Conservation (phyloP, 2,888 invertebrate species). For the Argyresthia albistria region DNA sequence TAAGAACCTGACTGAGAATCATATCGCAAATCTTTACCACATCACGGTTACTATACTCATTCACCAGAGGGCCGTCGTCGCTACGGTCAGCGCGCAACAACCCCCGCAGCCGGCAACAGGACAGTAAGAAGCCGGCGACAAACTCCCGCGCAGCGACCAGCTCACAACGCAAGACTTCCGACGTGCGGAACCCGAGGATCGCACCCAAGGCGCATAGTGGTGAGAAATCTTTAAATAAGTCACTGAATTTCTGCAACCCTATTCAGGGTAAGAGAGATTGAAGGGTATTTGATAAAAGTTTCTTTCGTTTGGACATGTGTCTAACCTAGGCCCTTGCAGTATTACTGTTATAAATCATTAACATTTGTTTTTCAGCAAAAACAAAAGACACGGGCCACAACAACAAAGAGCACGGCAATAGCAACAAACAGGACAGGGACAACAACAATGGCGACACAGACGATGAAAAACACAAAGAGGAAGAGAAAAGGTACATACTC, state of each 20-base stretch:
- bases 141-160: slow-evolving; percentile 42
- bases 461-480: slow-evolving; percentile 76
- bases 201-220: slow-evolving; percentile 52
- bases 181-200: slow-evolving; percentile 45
- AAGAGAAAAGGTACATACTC: slow-evolving; percentile 70
- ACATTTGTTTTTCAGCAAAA: not conserved
- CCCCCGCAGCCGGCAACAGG: slow-evolving; percentile 31
- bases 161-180: slow-evolving; percentile 50
- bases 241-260: slow-evolving; percentile 1
- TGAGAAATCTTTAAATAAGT: slow-evolving; percentile 11
- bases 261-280: too few relatives aligned
- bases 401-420: slow-evolving; percentile 37
- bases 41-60: too few relatives aligned
- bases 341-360: too few relatives aligned
- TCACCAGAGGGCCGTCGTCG: slow-evolving; percentile 41
- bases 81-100: slow-evolving; percentile 56
- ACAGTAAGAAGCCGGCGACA: slow-evolving; percentile 37
- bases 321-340: too few relatives aligned
- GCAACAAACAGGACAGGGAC: slow-evolving; percentile 64
- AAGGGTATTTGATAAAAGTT: too few relatives aligned
- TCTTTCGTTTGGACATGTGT: too few relatives aligned
- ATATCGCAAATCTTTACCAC: too few relatives aligned
- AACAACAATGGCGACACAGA: slow-evolving; percentile 79
- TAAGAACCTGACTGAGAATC: too few relatives aligned
- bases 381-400: slow-evolving; percentile 39